Conservation (phyloP, 2,113 vertebrate species). For the Sceloporus tristichus region DNA sequence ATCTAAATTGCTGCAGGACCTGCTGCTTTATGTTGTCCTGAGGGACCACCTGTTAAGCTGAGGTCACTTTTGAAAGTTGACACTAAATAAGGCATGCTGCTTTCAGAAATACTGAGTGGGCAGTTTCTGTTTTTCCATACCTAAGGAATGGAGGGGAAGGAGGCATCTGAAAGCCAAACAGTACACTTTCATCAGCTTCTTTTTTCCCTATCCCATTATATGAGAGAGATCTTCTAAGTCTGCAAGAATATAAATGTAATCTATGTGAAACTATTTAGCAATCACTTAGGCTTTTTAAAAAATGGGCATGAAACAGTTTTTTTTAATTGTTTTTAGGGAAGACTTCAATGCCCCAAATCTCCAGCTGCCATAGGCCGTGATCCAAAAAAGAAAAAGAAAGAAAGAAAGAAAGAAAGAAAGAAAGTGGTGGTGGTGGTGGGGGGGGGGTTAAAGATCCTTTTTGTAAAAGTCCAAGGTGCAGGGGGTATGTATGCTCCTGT, state of each 20-base stretch:
- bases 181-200: background rate
- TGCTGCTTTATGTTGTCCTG: background rate
- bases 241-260: background rate
- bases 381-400: too few species aligned
- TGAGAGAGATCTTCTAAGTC: background rate
- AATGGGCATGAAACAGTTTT: too few species aligned
- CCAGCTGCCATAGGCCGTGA: too few species aligned
- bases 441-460: too few species aligned
- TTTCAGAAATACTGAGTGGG: constrained; percentile 10
- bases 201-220: constrained; percentile 13
- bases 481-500: too few species aligned
- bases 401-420: too few species aligned
- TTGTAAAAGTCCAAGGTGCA: too few species aligned
- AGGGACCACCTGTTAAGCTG: constrained; percentile 22
- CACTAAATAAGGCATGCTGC: background rate
- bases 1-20: background rate
- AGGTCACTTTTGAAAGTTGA: constrained; percentile 34
- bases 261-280: background rate
- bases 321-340: too few species aligned
- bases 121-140: background rate
- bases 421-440: too few species aligned
- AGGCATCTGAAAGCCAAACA: background rate
- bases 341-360: too few species aligned
- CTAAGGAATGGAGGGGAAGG: background rate
- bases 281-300: too few species aligned